Evolutionary conservation across 2,797 vertebrate species (phyloP), one percentile per base, ranked within the genome.

Genomic region (Muscicapa comitata): DNA sequence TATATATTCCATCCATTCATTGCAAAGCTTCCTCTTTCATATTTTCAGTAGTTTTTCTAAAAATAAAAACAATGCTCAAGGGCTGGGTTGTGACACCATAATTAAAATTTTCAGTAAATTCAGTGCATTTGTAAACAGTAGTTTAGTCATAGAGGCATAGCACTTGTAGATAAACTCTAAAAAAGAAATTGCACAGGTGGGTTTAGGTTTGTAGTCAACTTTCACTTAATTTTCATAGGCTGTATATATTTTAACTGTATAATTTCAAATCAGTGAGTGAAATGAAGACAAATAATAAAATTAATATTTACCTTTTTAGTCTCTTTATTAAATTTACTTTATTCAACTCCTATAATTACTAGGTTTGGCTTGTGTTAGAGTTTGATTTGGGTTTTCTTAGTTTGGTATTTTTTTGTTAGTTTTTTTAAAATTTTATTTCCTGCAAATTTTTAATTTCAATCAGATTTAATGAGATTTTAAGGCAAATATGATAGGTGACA

Each of bases 51-150:
- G 11, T 28, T 68, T 25, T 68, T 75, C 23, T 66, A 54, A 47
- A 20, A 85, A 48, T 28, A 53, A 74, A 84, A 83, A 2, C 2
- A 17, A 7, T 62, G 19, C 5, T 62, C 4, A 73, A 2, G 58
- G 61, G 3, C 21, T 74, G 15, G 3, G 7, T 74, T 48, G 2
- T 65, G 33, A 75, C 6, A 4, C 3, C 3, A 0, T 51, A n/a
- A 4, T 13, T 76, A 38, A 75, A 82, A 58, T 51, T 53, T 79
- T 87, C 7, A 38, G 14, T 29, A 82, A 70, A 82, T 80, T 47
- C 59, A 80, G 2, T 4, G 43, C 18, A 37, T 62, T 54, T 63
- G 2, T n/a, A 54, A 81, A 66, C 6, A 55, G 3, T 13, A 57
- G n/a, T n/a, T n/a, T 40, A 70, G 8, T 55, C 18, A 40, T 37